Evolutionary conservation across 2,113 vertebrate species (phyloP).

Genomic region (Menidia beryllina): DNA sequence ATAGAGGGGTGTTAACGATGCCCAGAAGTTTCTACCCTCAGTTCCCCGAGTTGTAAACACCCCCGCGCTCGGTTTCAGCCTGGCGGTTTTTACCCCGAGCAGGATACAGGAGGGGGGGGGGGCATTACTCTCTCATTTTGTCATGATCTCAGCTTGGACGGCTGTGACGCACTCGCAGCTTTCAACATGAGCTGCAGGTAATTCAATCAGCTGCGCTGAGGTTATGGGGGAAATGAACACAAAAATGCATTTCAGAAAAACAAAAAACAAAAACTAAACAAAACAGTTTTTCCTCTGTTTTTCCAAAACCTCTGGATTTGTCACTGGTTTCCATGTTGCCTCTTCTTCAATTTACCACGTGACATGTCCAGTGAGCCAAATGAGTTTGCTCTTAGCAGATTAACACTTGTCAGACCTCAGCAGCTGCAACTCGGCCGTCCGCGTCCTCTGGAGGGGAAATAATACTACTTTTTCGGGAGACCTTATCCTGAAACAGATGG

Average conservation of each 20-base stretch:
- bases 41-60: slow-evolving; percentile 73
- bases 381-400: slow-evolving; percentile 71
- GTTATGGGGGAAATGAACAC: slow-evolving; percentile 18
- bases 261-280: too few relatives aligned
- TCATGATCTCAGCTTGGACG: slow-evolving; percentile 59
- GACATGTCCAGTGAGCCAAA: slow-evolving; percentile 67
- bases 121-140: slow-evolving; percentile 68
- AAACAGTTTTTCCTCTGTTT: too few relatives aligned
- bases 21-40: slow-evolving; percentile 81
- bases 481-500: slow-evolving; percentile 47
- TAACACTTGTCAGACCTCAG: slow-evolving; percentile 71
- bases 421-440: slow-evolving; percentile 64
- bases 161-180: slow-evolving; percentile 55
- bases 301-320: slow-evolving; percentile 1
- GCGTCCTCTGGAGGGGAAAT: slow-evolving; percentile 56
- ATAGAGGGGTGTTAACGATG: slow-evolving; percentile 81
- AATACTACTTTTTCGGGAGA: slow-evolving; percentile 57
- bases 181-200: slow-evolving; percentile 30
- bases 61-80: slow-evolving; percentile 67
- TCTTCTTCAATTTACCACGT: slow-evolving; percentile 61
- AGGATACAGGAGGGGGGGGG: slow-evolving; percentile 67
- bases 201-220: slow-evolving; percentile 40
- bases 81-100: slow-evolving; percentile 69
- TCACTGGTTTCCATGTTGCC: background rate
- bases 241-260: slow-evolving; percentile 12